Percentiles rank a stretch among this genome's conserved stretches.
phyloP scores from a whole-genome alignment of 2,113 vertebrate species.

The Lethenteron camtschaticum region DNA sequence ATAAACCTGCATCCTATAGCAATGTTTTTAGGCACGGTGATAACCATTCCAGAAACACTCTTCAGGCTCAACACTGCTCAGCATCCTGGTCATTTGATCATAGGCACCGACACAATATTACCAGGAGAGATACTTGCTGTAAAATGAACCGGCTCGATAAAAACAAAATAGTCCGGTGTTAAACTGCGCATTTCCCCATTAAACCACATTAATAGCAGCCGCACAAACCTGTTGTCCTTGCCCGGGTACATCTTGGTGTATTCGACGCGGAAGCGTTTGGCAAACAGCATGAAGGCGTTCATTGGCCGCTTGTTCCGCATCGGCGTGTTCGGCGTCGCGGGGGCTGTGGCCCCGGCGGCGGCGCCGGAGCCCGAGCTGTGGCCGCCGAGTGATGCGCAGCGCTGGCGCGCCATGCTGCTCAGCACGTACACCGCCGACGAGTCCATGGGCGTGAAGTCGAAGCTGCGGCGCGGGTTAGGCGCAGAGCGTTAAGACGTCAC shows the following conservation, averaged over 20 bases:
- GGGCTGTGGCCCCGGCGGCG: conserved; percentile 19
- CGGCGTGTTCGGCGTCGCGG: conserved; percentile 36
- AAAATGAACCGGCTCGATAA: too few species aligned
- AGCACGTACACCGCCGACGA: conserved; percentile 95
- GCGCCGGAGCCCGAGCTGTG: conserved; percentile 18
- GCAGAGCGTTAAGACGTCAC: background rate
- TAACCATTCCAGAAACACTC: too few species aligned
- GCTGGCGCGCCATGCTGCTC: conserved; percentile 94
- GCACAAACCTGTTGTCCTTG: conserved; percentile 83
- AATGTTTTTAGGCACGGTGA: too few species aligned
- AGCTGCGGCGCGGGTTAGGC: conserved; percentile 26
- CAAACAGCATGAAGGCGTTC: conserved; percentile 99
- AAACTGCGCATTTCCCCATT: too few species aligned
- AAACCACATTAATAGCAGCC: background rate
- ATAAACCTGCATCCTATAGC: too few species aligned
- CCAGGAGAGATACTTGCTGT: too few species aligned
- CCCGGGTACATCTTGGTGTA: conserved; percentile 99
- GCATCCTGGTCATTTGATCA: too few species aligned
- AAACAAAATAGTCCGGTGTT: too few species aligned
- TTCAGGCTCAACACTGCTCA: too few species aligned
- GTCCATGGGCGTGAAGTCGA: conserved; percentile 88
- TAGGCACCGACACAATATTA: too few species aligned
- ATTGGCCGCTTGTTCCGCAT: conserved; percentile 99
- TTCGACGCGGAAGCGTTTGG: conserved; percentile 98
- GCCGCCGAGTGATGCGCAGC: conserved; percentile 63